Base-by-base conservation (phyloP, 1,140 invertebrate genomes). In the Drosophila insularis region DNA sequence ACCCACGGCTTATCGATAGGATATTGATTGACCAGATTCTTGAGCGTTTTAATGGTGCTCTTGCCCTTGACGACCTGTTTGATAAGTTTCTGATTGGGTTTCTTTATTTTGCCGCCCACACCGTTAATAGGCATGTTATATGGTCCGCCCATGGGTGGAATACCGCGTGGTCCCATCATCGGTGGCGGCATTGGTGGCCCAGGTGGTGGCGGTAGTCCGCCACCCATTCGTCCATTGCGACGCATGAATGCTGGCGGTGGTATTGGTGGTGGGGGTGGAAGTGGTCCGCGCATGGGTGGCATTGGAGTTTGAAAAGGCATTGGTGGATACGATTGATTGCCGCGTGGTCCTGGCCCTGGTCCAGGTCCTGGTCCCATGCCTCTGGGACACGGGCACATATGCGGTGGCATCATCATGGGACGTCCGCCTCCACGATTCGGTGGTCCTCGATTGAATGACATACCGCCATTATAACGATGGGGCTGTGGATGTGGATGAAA, bases 1-100 rank as follows among this genome's bases (percentile, higher is more conserved):
- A 92, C 90, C 90, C 91, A 92, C 2, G 91, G 91, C 70, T 92
- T 92, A 19, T 91, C 90, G 21, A 92, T 78, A 19, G 90, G 90
- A 78, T 92, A 92, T 37, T 92, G 91, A 77, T 92, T 91, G 8
- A 91, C 74, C n/a, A 91, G 68, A 59, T 91, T 89, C 40, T 91
- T 91, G 0, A 91, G 65, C 17, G 90, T 91, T 40, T 91, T 91
- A 7, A 91, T 91, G 31, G 80, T 90, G 74, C 81, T 89, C 55
- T 90, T 91, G 1, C 90, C 81, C 53, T 89, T 91, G 11, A 89
- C 62, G 21, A 70, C 77, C 67, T 86, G 89, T 61, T 91, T 91
- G 6, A 90, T 61, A 3, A 91, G 59, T 53, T 90, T 86, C 1
- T 74, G 71, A 50, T 89, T 91, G 5, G 85, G 80, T 61, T 91